Percentiles rank a stretch among this genome's conserved stretches.
Evolutionary conservation across 2,113 vertebrate genomes (phyloP).

Genomic region (Sciurus niger): DNA sequence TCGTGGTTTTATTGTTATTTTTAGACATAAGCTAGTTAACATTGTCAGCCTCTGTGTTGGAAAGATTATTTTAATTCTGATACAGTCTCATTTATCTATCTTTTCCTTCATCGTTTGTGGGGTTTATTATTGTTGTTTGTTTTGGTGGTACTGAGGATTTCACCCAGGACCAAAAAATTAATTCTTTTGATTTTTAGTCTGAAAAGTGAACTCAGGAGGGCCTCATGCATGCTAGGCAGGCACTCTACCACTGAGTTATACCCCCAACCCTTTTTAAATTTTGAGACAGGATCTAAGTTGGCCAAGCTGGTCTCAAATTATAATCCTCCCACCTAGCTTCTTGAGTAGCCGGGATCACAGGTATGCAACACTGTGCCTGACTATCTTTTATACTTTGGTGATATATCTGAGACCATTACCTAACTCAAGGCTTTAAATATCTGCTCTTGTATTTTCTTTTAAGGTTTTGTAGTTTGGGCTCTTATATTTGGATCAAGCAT

Average conservation of each 20-base stretch:
- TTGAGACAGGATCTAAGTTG: too few species aligned
- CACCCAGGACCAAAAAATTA: too few species aligned
- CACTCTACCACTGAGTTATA: too few species aligned
- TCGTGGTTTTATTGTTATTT: slow-evolving; percentile 10
- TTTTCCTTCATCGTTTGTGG: neutral
- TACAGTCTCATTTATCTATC: neutral
- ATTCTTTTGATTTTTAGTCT: too few species aligned
- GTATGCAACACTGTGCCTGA: too few species aligned
- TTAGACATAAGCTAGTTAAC: neutral
- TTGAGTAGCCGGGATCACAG: too few species aligned
- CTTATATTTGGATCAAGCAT: slow-evolving; percentile 16
- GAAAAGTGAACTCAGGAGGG: too few species aligned
- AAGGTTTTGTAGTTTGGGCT: slow-evolving; percentile 16
- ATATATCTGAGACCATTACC: neutral
- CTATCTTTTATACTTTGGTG: neutral
- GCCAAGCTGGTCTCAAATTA: too few species aligned
- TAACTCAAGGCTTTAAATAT: neutral
- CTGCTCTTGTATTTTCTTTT: neutral
- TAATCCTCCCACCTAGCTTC: too few species aligned
- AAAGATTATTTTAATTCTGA: slow-evolving; percentile 45
- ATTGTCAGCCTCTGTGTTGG: neutral
- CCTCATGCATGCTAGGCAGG: too few species aligned
- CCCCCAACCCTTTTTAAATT: too few species aligned
- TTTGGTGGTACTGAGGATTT: too few species aligned
- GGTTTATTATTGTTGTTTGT: neutral